Conservation (phyloP, 2,797 vertebrate genomes). For the Acrossocheilus fasciatus region DNA sequence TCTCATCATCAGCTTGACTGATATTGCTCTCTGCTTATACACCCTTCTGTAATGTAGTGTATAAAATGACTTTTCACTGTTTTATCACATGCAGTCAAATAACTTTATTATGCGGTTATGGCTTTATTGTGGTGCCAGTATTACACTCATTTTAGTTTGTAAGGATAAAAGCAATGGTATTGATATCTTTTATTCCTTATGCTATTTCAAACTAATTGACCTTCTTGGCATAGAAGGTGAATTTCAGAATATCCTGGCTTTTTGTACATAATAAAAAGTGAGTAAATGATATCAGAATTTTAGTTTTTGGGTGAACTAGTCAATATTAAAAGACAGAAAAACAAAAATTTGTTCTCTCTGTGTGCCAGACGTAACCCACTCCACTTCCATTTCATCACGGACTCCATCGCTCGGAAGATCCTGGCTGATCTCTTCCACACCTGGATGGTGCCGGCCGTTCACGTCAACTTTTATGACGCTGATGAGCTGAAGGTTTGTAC, state of each 20-base stretch:
- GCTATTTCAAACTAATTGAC: background rate
- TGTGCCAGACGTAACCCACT: slow-evolving; percentile 91
- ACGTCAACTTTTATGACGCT: slow-evolving; percentile 95
- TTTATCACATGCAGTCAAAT: background rate
- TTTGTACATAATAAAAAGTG: background rate
- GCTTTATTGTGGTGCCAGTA: background rate
- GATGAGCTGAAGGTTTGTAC: slow-evolving; percentile 92
- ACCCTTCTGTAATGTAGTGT: background rate
- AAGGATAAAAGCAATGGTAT: background rate
- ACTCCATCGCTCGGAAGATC: slow-evolving; percentile 95
- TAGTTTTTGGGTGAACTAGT: background rate
- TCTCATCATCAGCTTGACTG: background rate
- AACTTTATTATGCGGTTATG: background rate
- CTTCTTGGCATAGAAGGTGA: background rate
- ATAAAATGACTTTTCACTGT: background rate
- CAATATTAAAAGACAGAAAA: background rate
- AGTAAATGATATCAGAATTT: background rate
- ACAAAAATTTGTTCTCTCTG: slow-evolving; percentile 12
- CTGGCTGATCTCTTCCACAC: slow-evolving; percentile 94
- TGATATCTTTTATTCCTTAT: background rate
- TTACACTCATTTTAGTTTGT: background rate
- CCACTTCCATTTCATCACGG: slow-evolving; percentile 97
- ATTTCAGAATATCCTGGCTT: background rate
- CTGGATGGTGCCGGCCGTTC: slow-evolving; percentile 98
- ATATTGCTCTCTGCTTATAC: background rate